Percentiles rank a stretch among this genome's conserved stretches.
These are phyloP conservation scores for Agelas oroides DNA, from an alignment of 37 sponge, comb jelly and placozoan species.

Conservation along the genomic window DNA sequence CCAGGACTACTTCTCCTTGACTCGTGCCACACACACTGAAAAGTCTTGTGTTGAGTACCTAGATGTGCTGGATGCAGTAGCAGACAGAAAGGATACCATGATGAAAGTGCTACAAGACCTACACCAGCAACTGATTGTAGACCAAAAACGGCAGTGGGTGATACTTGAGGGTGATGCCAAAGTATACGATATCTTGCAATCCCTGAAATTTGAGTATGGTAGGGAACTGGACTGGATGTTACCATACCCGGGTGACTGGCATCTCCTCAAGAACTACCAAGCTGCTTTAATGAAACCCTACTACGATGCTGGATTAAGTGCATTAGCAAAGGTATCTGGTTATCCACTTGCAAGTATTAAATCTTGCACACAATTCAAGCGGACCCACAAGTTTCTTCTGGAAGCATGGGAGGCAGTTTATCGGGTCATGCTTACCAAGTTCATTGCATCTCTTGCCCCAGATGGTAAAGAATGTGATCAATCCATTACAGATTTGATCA, in stretches of 20 bases:
- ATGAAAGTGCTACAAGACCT: not conserved
- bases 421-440: slow-evolving; percentile 18
- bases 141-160: not conserved
- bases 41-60: not conserved
- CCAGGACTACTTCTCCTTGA: not conserved
- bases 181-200: not conserved
- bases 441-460: too few species aligned
- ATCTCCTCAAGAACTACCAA: slow-evolving; percentile 33
- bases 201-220: slow-evolving; percentile 26
- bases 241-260: slow-evolving; percentile 36
- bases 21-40: slow-evolving; percentile 9
- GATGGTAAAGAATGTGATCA: too few species aligned
- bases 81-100: slow-evolving; percentile 16
- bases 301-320: slow-evolving; percentile 23
- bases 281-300: slow-evolving; percentile 11
- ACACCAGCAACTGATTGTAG: not conserved
- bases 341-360: slow-evolving; percentile 21
- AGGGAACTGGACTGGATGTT: slow-evolving; percentile 5
- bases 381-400: slow-evolving; percentile 33
- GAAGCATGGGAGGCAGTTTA: slow-evolving; percentile 45
- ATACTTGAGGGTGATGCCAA: not conserved
- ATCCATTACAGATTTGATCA: too few species aligned
- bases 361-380: slow-evolving; percentile 29
- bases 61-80: slow-evolving; percentile 23
- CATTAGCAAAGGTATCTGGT: not conserved